Conservation (phyloP, 1,140 invertebrate species). For the Formica exsecta region DNA sequence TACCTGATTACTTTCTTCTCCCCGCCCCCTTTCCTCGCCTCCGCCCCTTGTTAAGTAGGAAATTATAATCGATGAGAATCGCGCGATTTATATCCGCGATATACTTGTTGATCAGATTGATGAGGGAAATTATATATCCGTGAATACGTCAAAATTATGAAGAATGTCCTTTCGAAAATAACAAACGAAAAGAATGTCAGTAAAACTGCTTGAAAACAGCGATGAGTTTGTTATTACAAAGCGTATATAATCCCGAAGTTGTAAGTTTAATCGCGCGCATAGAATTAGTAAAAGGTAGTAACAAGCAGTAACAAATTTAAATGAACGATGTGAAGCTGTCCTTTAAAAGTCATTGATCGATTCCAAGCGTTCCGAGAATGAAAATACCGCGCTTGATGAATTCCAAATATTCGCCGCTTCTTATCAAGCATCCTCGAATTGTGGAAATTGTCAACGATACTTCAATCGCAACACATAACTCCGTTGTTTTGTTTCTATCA, state of each 20-base stretch:
- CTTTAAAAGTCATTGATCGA: slow-evolving; percentile 34
- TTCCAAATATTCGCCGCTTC: slow-evolving; percentile 25
- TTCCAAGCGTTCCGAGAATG: slow-evolving; percentile 9
- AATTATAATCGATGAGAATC: slow-evolving; percentile 13
- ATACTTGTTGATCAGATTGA: neutral
- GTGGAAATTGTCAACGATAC: neutral
- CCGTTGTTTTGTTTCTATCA: neutral
- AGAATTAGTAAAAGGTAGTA: slow-evolving; percentile 6
- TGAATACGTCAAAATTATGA: neutral
- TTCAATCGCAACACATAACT: slow-evolving; percentile 5
- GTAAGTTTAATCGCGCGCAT: neutral
- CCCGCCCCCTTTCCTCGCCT: no score
- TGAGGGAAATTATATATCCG: neutral
- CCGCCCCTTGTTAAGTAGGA: slow-evolving; percentile 1
- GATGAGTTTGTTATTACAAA: neutral
- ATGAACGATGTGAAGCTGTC: neutral
- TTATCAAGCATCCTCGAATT: neutral
- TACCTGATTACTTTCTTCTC: neutral
- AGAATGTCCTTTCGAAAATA: neutral
- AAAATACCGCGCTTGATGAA: slow-evolving; percentile 38
- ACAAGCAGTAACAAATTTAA: neutral
- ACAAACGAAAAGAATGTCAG: neutral
- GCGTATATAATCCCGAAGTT: neutral
- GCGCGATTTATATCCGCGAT: neutral
- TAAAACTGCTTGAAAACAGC: neutral